Conservation (phyloP, 2,888 invertebrate species). For the Theristus sp. region DNA sequence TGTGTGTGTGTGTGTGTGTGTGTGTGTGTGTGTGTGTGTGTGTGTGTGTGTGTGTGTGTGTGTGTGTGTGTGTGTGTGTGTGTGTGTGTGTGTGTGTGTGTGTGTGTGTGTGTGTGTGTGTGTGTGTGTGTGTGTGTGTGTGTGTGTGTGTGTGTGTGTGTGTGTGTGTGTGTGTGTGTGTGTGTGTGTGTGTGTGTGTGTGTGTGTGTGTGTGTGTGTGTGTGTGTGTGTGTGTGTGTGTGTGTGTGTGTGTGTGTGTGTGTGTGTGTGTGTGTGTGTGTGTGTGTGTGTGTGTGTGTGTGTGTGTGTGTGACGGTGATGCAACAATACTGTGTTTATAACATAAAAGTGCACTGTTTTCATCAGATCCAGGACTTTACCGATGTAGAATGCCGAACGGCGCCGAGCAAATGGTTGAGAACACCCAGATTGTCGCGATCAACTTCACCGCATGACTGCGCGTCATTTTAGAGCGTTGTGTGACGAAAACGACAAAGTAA, state of each 20-base stretch:
- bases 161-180: not conserved
- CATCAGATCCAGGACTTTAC: too few species aligned
- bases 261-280: not conserved
- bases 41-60: not conserved
- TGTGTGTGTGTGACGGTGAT: not conserved
- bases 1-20: not conserved
- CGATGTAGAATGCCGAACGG: too few species aligned
- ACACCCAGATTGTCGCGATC: too few species aligned
- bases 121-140: not conserved
- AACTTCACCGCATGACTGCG: too few species aligned
- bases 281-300: not conserved
- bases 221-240: not conserved
- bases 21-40: not conserved
- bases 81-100: not conserved
- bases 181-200: not conserved
- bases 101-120: constrained; percentile 1
- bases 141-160: not conserved
- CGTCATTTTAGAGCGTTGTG: too few species aligned
- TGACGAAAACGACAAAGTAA: too few species aligned
- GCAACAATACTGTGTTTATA: too few species aligned
- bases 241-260: not conserved
- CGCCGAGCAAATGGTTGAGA: too few species aligned
- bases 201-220: not conserved
- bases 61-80: not conserved
- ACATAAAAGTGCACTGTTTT: too few species aligned